These are phyloP conservation scores for Takifugu ocellatus DNA, from an alignment of 2,797 vertebrate species.

Conservation along the genomic window DNA sequence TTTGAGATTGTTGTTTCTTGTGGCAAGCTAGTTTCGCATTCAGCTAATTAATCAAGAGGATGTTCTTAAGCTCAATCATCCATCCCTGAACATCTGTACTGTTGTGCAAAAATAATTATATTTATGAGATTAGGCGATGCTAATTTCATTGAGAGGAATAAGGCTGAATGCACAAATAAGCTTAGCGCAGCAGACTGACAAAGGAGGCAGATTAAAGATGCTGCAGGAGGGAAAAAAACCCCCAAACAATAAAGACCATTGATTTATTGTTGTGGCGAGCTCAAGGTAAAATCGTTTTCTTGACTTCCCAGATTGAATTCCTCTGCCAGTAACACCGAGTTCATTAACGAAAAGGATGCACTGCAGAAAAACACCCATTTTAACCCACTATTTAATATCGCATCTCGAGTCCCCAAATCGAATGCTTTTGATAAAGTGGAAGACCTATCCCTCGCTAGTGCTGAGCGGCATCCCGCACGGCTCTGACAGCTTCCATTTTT, in stretches of 20 bases:
- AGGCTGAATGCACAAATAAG: conserved; percentile 35
- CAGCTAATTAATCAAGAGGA: conserved; percentile 42
- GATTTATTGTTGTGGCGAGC: conserved; percentile 55
- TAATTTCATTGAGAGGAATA: conserved; percentile 44
- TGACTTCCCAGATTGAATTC: conserved; percentile 34
- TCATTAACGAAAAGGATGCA: conserved; percentile 23
- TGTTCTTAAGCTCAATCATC: conserved; percentile 45
- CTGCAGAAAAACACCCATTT: conserved; percentile 30
- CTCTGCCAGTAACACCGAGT: conserved; percentile 31
- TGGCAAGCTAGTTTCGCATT: conserved; percentile 22
- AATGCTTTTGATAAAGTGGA: conserved; percentile 57
- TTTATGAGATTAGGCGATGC: conserved; percentile 42
- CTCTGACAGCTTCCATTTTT: conserved; percentile 76
- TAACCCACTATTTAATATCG: conserved; percentile 52
- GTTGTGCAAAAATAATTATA: conserved; percentile 41
- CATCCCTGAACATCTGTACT: conserved; percentile 17
- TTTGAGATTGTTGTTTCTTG: conserved; percentile 6
- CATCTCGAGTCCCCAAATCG: conserved; percentile 35
- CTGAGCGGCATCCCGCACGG: conserved; percentile 52
- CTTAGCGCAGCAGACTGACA: conserved; percentile 56
- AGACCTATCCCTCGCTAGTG: conserved; percentile 42
- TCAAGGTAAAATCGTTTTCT: conserved; percentile 48
- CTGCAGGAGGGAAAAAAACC: conserved; percentile 12
- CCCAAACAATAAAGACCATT: conserved; percentile 15
- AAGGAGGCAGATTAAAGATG: conserved; percentile 49